A percentile compares a stretch with the other conserved stretches of the same genome.
These are phyloP conservation scores for Chromobotia macracanthus DNA, from an alignment of 2,797 vertebrate species.

Conservation along the genomic window DNA sequence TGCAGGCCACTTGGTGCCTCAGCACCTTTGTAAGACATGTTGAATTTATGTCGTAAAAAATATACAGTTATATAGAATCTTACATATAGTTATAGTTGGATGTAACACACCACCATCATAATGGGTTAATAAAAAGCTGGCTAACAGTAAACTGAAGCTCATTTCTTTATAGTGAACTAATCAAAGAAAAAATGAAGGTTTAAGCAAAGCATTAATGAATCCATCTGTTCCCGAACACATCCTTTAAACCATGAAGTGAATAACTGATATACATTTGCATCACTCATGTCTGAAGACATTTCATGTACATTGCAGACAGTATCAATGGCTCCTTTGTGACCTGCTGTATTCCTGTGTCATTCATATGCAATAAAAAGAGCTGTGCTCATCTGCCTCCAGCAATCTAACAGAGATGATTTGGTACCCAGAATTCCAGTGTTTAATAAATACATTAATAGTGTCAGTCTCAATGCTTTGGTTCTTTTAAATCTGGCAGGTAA, in stretches of 20 bases:
- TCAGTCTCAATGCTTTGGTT: constrained; percentile 21
- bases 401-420: background rate
- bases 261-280: constrained; percentile 15
- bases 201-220: background rate
- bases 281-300: constrained; percentile 9
- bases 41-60: too few relatives aligned
- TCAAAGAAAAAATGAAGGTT: background rate
- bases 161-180: background rate
- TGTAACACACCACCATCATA: too few relatives aligned
- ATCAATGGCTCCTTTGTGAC: background rate
- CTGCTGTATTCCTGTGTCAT: too few relatives aligned
- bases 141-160: background rate
- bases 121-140: too few relatives aligned
- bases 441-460: constrained; percentile 7
- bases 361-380: background rate
- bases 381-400: constrained; percentile 16
- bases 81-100: too few relatives aligned
- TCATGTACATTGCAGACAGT: constrained; percentile 23
- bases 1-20: too few relatives aligned
- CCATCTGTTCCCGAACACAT: background rate
- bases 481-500: constrained; percentile 30
- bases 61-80: too few relatives aligned
- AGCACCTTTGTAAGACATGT: too few relatives aligned
- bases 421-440: constrained; percentile 8
- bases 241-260: background rate